Evolutionary conservation across 1,140 invertebrate genomes (phyloP).

Genomic region (Eriosoma lanigerum): DNA sequence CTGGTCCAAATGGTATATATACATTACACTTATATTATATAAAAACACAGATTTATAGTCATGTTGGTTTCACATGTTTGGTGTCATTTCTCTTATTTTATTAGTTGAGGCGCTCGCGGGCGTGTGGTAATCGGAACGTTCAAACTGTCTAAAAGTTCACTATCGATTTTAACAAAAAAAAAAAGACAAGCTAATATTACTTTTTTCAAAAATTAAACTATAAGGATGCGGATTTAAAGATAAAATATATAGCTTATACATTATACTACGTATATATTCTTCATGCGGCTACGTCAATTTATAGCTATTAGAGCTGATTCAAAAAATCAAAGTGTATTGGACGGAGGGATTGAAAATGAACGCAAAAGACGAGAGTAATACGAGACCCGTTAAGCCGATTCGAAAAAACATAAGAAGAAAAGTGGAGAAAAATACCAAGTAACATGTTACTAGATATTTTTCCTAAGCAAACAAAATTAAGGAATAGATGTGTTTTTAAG

Average conservation of each 20-base stretch:
- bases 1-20: no score
- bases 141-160: constrained; percentile 8
- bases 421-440: no score
- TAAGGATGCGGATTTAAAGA: constrained; percentile 3
- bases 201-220: neutral
- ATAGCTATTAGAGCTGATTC: neutral
- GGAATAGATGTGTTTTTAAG: no score
- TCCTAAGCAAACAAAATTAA: no score
- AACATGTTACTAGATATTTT: no score
- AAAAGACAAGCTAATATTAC: neutral
- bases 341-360: neutral
- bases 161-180: constrained; percentile 27
- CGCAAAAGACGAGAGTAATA: neutral
- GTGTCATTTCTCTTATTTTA: no score
- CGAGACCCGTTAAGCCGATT: constrained; percentile 31
- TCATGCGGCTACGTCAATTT: neutral
- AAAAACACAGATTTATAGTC: no score
- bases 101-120: no score
- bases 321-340: no score
- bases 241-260: constrained; percentile 22
- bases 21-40: no score
- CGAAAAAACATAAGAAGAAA: neutral
- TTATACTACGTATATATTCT: neutral
- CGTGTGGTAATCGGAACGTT: neutral
- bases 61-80: no score